Percentiles rank a stretch among this genome's conserved stretches.
These are phyloP conservation scores for Candidula unifasciata DNA, from an alignment of 2,888 invertebrate species.

Conservation along the genomic window DNA sequence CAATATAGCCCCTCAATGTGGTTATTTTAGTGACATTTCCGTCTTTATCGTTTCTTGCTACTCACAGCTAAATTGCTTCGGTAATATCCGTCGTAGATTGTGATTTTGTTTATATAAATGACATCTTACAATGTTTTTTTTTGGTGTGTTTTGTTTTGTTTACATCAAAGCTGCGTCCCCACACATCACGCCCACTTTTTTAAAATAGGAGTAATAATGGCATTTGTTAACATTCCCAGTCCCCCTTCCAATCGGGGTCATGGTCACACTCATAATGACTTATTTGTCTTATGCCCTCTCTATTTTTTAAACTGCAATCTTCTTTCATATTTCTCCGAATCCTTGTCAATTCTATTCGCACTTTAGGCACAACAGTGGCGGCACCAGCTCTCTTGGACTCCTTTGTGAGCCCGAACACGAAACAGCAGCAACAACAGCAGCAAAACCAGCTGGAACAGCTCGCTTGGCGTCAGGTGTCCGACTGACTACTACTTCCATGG, in stretches of 20 bases:
- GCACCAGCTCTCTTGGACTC: slow-evolving; percentile 29
- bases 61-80: no score
- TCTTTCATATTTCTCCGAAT: not conserved
- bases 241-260: not conserved
- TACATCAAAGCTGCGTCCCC: no score
- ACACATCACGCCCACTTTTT: no score
- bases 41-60: no score
- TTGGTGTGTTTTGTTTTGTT: no score
- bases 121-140: no score
- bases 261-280: not conserved
- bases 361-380: slow-evolving; percentile 34
- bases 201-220: no score
- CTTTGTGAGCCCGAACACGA: slow-evolving; percentile 5
- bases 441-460: slow-evolving; percentile 24
- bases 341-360: not conserved
- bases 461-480: slow-evolving; percentile 50
- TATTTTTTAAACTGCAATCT: not conserved
- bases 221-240: slow-evolving; percentile 16
- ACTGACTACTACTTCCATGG: slow-evolving; percentile 49
- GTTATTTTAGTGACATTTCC: no score
- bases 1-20: no score
- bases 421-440: slow-evolving; percentile 43
- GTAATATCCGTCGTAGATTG: no score
- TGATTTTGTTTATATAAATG: no score
- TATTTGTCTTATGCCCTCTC: not conserved